Evolutionary conservation across 1,140 invertebrate species (phyloP).

Genomic region (Araneus ventricosus): DNA sequence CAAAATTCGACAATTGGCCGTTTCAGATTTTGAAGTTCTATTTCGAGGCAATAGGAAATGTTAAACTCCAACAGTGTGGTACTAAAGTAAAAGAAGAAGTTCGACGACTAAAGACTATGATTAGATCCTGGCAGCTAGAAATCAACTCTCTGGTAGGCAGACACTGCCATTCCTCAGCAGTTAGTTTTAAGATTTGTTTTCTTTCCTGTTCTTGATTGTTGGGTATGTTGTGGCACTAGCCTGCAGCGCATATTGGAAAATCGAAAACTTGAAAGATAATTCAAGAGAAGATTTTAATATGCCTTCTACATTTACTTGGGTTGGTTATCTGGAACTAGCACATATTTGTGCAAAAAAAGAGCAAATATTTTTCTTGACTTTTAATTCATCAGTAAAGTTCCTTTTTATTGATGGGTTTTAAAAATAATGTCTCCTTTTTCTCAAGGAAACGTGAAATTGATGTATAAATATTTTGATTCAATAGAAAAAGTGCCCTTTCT

Average conservation of each 20-base stretch:
- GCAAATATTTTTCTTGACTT: too few relatives aligned
- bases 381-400: too few relatives aligned
- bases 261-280: neutral
- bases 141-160: neutral
- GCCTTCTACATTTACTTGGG: too few relatives aligned
- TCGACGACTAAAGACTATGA: constrained; percentile 3
- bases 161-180: neutral
- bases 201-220: neutral
- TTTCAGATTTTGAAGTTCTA: neutral
- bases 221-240: neutral
- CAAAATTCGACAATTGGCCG: constrained; percentile 42
- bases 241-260: neutral
- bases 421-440: too few relatives aligned
- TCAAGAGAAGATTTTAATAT: too few relatives aligned
- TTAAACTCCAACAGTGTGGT: constrained; percentile 24
- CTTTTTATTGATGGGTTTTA: too few relatives aligned
- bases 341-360: too few relatives aligned
- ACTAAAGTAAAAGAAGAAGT: neutral
- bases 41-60: neutral
- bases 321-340: too few relatives aligned
- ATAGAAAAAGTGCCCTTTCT: too few relatives aligned
- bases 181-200: neutral
- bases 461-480: too few relatives aligned
- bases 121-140: neutral
- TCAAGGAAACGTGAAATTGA: too few relatives aligned